These are phyloP conservation scores for Steatocranus sp. DNA, from an alignment of 2,797 vertebrate species.

Conservation along the genomic window DNA sequence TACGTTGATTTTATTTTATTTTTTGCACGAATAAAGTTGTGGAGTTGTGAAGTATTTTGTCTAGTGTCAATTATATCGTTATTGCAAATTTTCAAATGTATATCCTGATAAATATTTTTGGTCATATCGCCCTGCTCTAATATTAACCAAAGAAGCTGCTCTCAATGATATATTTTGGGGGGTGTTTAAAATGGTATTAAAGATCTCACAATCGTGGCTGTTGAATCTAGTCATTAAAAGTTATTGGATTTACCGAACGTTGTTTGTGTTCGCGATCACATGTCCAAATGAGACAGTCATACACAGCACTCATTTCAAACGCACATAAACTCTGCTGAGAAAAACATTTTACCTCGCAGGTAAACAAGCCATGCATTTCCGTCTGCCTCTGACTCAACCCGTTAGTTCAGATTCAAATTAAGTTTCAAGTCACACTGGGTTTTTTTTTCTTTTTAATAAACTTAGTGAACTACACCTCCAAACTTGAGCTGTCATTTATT, in stretches of 20 bases:
- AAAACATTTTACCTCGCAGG: neutral
- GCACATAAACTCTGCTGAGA: neutral
- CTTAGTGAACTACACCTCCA: neutral
- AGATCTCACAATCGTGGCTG: neutral
- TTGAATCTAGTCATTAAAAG: neutral
- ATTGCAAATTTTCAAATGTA: neutral
- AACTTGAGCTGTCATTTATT: neutral
- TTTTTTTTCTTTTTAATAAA: neutral
- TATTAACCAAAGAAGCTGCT: neutral
- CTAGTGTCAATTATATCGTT: neutral
- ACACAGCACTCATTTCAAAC: neutral
- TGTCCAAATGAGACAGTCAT: neutral
- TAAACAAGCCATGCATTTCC: neutral
- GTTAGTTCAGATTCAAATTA: neutral
- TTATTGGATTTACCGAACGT: neutral
- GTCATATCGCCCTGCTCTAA: neutral
- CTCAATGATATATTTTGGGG: neutral
- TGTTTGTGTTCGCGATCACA: neutral
- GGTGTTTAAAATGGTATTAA: neutral
- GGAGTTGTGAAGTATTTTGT: neutral
- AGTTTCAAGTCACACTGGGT: neutral
- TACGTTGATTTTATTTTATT: accelerated
- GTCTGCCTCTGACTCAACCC: neutral
- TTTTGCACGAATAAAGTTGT: neutral
- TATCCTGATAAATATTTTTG: neutral